These are phyloP conservation scores for Ichneumoninae sp. DNA, from an alignment of 2,888 invertebrate genomes.

Conservation along the genomic window DNA sequence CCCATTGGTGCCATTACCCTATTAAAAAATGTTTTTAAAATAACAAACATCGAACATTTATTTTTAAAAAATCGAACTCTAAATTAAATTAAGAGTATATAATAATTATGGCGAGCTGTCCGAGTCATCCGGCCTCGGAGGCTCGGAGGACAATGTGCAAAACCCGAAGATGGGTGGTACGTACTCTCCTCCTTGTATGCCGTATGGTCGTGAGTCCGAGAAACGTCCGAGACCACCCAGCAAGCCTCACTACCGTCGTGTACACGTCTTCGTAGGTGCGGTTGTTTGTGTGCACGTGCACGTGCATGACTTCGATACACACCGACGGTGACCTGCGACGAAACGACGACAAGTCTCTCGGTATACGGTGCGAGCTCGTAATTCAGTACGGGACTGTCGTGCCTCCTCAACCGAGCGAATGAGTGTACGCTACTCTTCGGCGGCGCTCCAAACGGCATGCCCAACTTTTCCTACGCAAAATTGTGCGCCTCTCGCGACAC, in stretches of 20 bases:
- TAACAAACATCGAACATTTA: too few species aligned
- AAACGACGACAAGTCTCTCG: constrained; percentile 35
- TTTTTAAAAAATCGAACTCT: neutral
- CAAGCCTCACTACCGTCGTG: constrained; percentile 50
- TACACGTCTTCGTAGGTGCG: constrained; percentile 44
- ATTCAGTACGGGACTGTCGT: constrained; percentile 68
- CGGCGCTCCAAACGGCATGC: constrained; percentile 16
- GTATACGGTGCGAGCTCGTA: constrained; percentile 64
- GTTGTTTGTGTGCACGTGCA: neutral
- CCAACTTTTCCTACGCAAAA: constrained; percentile 66
- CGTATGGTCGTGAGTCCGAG: constrained; percentile 55
- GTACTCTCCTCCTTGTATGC: constrained; percentile 30
- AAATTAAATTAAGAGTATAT: neutral
- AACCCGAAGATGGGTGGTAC: constrained; percentile 47
- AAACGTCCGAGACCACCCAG: constrained; percentile 64
- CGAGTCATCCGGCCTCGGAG: neutral
- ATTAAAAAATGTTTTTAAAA: too few species aligned
- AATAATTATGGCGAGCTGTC: neutral
- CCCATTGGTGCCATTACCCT: too few species aligned
- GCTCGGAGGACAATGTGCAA: constrained; percentile 25
- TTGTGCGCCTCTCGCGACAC: constrained; percentile 67
- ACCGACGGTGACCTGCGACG: constrained; percentile 66
- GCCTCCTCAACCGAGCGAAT: constrained; percentile 52
- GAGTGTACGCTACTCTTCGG: constrained; percentile 24
- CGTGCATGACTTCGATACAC: constrained; percentile 58